phyloP scores from a whole-genome alignment of 2,113 vertebrate genomes.

The Ariopsis seemanni region DNA sequence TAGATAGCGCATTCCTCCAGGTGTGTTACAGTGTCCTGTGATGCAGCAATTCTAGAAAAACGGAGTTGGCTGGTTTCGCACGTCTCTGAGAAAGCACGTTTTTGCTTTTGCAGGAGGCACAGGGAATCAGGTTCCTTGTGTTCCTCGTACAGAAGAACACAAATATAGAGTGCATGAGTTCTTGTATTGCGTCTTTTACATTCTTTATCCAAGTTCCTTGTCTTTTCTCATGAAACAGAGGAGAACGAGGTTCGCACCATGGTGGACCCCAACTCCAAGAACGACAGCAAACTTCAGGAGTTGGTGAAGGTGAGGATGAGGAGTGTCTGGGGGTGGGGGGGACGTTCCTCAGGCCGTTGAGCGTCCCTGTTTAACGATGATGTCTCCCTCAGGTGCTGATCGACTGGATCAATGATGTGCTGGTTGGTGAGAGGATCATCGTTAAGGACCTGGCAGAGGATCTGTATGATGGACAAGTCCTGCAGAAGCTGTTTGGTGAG shows the following conservation, averaged over 20 bases:
- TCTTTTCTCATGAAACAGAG: constrained; percentile 70
- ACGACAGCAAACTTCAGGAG: constrained; percentile 89
- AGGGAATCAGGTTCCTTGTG: background rate
- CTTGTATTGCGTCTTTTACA: background rate
- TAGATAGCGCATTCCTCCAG: no score
- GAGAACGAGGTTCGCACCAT: constrained; percentile 97
- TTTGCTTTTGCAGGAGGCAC: background rate
- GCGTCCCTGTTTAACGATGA: background rate
- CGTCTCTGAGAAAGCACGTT: background rate
- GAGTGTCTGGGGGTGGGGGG: no score
- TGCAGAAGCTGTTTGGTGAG: constrained; percentile 95
- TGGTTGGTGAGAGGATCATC: constrained; percentile 94
- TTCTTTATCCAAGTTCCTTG: background rate
- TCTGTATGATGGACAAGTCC: constrained; percentile 93
- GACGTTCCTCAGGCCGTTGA: no score
- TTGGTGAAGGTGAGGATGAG: constrained; percentile 81
- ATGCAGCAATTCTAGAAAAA: background rate
- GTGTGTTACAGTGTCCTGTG: background rate
- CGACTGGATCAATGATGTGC: constrained; percentile 94
- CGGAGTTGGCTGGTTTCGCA: no score
- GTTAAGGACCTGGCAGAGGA: constrained; percentile 96
- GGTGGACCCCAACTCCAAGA: constrained; percentile 92
- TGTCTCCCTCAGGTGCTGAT: constrained; percentile 80
- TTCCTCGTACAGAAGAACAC: background rate
- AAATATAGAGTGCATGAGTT: background rate